Conservation (phyloP, 2,888 invertebrate species). For the Agrypnus murinus region DNA sequence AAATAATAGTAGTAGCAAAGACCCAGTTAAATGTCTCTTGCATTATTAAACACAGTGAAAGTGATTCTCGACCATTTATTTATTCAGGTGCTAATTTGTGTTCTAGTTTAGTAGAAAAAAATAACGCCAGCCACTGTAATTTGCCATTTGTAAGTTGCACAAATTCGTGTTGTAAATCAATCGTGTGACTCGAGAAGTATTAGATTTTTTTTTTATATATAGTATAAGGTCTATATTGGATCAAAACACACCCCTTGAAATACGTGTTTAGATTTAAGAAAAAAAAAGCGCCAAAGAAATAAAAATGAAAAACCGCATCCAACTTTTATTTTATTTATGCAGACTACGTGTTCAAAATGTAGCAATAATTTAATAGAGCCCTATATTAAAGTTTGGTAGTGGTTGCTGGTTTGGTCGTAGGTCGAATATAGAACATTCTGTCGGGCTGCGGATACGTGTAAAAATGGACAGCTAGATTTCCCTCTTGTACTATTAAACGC, state of each 20-base stretch:
- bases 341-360: conserved; percentile 46
- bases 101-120: not conserved
- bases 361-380: conserved; percentile 45
- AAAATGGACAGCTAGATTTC: conserved; percentile 27
- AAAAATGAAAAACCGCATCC: conserved; percentile 36
- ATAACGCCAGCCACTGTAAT: not conserved
- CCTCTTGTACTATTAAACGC: conserved; percentile 26
- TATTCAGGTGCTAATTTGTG: not conserved
- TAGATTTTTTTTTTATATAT: conserved; percentile 16
- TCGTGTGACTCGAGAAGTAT: conserved; percentile 11
- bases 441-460: conserved; percentile 6
- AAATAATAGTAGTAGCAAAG: too few relatives aligned
- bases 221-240: conserved; percentile 31
- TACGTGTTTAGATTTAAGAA: conserved; percentile 43
- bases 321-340: conserved; percentile 46
- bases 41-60: not conserved
- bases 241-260: conserved; percentile 28
- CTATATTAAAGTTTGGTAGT: conserved; percentile 36
- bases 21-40: not conserved
- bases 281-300: conserved; percentile 36
- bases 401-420: conserved; percentile 26
- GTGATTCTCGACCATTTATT: not conserved
- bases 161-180: conserved; percentile 12
- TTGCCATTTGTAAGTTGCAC: not conserved
- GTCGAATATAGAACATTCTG: conserved; percentile 28